Percentiles rank a stretch among this genome's conserved stretches.
Conservation (phyloP, 2,113 vertebrate species). For the Zosterops borbonicus region DNA sequence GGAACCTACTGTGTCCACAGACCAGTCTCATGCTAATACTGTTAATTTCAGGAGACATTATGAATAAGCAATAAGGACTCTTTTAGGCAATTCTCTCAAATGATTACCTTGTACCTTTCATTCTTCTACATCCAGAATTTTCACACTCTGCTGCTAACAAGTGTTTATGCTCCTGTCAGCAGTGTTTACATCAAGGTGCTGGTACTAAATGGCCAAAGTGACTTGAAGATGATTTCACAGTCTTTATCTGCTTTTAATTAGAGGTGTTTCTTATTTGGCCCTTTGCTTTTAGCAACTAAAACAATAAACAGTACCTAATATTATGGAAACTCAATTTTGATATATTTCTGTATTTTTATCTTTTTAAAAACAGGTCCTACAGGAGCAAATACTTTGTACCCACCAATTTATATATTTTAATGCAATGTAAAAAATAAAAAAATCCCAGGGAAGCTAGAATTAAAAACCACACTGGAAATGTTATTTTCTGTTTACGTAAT, state of each 20-base stretch:
- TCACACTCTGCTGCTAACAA: conserved; percentile 3
- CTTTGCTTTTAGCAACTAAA: neutral
- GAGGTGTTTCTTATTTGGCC: neutral
- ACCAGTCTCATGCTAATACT: neutral
- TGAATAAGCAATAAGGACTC: neutral
- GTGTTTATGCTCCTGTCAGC: neutral
- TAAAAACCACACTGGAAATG: neutral
- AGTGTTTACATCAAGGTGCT: neutral
- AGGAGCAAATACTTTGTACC: neutral
- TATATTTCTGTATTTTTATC: neutral
- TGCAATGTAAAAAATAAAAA: neutral
- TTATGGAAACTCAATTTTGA: neutral
- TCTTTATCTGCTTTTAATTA: conserved; percentile 5
- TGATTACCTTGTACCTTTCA: neutral
- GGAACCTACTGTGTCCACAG: neutral
- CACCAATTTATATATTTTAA: neutral
- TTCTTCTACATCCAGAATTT: neutral
- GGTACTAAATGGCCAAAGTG: neutral
- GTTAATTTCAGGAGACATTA: neutral
- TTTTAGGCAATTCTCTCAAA: neutral
- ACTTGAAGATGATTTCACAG: neutral
- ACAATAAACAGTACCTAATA: neutral
- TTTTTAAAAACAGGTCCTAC: neutral
- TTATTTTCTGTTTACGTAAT: neutral
- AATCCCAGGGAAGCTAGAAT: neutral